A percentile compares a stretch with the other conserved stretches of the same genome.
These are phyloP conservation scores for Timema cristinae DNA, from an alignment of 2,888 invertebrate genomes.

Conservation along the genomic window DNA sequence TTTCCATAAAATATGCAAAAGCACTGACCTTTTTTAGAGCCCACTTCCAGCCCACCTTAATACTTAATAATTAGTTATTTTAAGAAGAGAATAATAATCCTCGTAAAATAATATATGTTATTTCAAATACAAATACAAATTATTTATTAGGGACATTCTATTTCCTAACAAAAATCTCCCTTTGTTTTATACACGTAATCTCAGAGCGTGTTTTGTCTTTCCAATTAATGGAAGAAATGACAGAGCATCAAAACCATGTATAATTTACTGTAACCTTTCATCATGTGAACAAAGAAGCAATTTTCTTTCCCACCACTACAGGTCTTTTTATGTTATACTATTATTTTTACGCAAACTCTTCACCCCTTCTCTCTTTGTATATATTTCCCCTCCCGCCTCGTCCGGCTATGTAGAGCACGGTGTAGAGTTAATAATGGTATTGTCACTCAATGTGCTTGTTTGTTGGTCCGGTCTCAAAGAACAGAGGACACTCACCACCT, in stretches of 20 bases:
- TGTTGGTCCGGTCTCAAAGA: conserved; percentile 3
- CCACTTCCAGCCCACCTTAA: no score
- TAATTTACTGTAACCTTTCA: conserved; percentile 22
- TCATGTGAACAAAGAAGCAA: conserved; percentile 22
- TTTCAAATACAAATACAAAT: no score
- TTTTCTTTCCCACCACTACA: conserved; percentile 22
- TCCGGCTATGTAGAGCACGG: background rate
- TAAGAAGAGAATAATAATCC: no score
- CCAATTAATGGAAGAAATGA: conserved; percentile 43
- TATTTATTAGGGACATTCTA: no score
- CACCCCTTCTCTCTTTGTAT: conserved; percentile 1
- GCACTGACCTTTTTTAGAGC: no score
- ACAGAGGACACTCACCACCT: background rate
- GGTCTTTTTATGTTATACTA: background rate
- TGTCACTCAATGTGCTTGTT: conserved; percentile 25
- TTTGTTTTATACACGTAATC: conserved; percentile 9
- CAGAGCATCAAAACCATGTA: conserved; percentile 25
- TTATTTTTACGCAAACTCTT: conserved; percentile 12
- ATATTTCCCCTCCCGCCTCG: background rate
- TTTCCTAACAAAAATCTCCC: no score
- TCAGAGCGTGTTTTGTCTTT: conserved; percentile 39
- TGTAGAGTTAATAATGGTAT: conserved; percentile 24
- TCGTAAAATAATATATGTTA: no score
- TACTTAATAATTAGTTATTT: no score
- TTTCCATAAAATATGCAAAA: no score